Conservation (phyloP, 2,888 invertebrate genomes). For the Calliphora vomitoria region DNA sequence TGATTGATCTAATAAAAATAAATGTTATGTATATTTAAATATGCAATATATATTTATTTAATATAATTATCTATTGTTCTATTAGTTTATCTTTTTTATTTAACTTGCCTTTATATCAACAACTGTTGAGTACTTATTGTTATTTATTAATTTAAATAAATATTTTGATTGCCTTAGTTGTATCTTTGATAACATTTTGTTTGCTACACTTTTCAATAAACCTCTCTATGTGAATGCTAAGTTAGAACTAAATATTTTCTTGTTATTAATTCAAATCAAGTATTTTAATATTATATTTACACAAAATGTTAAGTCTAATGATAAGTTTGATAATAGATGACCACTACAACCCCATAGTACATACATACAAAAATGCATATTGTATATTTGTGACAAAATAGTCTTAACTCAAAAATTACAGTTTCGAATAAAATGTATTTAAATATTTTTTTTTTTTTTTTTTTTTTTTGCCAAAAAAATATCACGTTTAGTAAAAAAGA, state of each 20-base stretch:
- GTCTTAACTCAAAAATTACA: too few species aligned
- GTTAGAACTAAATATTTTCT: constrained; percentile 68
- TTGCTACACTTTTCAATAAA: neutral
- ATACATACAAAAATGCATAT: too few species aligned
- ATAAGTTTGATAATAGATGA: too few species aligned
- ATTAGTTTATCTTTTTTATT: neutral
- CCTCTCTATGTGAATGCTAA: neutral
- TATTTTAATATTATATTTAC: neutral
- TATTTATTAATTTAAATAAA: constrained; percentile 12
- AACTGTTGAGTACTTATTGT: constrained; percentile 34
- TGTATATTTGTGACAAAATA: too few species aligned
- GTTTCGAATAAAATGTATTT: too few species aligned
- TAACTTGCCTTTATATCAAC: constrained; percentile 32
- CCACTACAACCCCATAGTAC: too few species aligned
- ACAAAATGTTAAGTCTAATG: too few species aligned
- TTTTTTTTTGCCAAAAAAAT: too few species aligned
- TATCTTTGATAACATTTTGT: constrained; percentile 10
- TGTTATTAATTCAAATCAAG: neutral
- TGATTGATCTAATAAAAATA: constrained; percentile 20
- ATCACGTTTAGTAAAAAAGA: too few species aligned
- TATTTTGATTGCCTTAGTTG: neutral
- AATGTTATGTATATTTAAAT: neutral
- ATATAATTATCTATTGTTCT: neutral
- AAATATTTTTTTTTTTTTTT: too few species aligned
- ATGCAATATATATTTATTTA: neutral